Base-by-base conservation (phyloP, 1,140 invertebrate species). In the Tyrophagus putrescentiae region DNA sequence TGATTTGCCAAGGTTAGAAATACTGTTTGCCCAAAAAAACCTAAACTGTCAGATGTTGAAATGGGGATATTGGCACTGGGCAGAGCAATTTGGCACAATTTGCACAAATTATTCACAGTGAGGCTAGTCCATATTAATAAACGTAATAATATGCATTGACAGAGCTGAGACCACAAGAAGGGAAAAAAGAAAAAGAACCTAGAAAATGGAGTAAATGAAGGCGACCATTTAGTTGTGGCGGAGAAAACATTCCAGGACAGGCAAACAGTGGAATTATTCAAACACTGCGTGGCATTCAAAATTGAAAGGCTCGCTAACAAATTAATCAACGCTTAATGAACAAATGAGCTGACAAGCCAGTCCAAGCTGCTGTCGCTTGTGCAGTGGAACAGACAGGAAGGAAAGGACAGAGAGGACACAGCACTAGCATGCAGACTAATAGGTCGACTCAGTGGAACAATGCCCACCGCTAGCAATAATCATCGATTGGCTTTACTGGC, bases 241-340 rank as follows among this genome's bases (percentile, higher is more conserved):
- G n/a, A n/a, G n/a, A n/a, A 7, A 13, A 48, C 23, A 48, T 48
- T 48, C 45, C 45, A 48, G 7, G 21, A 7, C 23, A 48, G 45
- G 7, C 45, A 48, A 48, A 48, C 45, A 29, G 45, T 6, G 7
- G 18, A 48, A 48, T 48, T 48, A 48, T 48, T 48, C 45, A 48
- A 48, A 48, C 31, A 48, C 31, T 7, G 7, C 13, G n/a, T n/a
- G 21, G 7, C 45, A 48, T 48, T 48, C 18, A 6, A 48, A 48
- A 21, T n/a, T n/a, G 21, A 21, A 6, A 7, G 21, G 31, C 18
- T 48, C 7, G 21, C 7, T 48, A 48, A 48, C 45, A 48, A 48
- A 48, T 48, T 48, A 48, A 48, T 48, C 45, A 48, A 48, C 45
- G 7, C 31, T 48, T 48, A 48, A 48, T 48, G 45, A 48, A 48